Evolutionary conservation across 2,113 vertebrate genomes (phyloP).

Genomic region (Lophochroa leadbeateri): DNA sequence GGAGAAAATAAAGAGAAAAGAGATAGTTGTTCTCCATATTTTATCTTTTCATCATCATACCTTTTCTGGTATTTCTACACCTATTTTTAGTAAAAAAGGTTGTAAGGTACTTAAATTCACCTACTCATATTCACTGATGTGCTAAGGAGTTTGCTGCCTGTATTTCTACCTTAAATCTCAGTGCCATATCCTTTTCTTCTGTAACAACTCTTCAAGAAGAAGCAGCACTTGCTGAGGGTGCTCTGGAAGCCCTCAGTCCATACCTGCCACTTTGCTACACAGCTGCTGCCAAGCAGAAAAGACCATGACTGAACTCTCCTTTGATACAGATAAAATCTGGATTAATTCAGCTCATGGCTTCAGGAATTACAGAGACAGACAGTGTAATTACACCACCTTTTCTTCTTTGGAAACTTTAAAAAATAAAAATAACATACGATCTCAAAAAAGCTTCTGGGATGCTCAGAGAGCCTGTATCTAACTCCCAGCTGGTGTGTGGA

Average conservation of each 20-base stretch:
- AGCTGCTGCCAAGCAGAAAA: background rate
- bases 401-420: background rate
- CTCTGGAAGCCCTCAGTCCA: background rate
- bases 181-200: background rate
- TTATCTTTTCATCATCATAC: background rate
- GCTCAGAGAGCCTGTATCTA: background rate
- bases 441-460: background rate
- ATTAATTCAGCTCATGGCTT: background rate
- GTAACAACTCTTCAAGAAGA: background rate
- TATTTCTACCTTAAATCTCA: background rate
- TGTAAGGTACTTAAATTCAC: background rate
- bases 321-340: background rate
- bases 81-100: background rate
- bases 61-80: background rate
- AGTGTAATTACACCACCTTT: background rate
- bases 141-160: background rate
- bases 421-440: background rate
- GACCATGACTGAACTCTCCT: background rate
- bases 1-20: background rate
- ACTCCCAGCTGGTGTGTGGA: background rate
- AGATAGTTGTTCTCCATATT: background rate
- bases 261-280: background rate
- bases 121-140: background rate
- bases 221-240: background rate
- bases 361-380: background rate